Base-by-base conservation (phyloP, 2,888 invertebrate genomes). In the Eristalis tenax region DNA sequence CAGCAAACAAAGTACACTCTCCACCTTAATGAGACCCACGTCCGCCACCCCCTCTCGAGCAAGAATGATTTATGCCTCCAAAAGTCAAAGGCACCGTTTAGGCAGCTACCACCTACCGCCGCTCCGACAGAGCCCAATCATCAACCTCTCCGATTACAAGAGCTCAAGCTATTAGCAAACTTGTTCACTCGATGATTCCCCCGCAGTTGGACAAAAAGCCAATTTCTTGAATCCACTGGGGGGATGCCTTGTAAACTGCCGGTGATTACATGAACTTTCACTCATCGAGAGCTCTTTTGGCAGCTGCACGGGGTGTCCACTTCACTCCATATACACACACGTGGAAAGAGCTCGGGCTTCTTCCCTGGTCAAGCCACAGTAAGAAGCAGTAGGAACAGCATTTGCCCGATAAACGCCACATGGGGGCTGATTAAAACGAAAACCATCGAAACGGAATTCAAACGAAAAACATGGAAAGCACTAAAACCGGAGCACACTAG, bases 261-360 rank as follows among this genome's bases (percentile, higher is more conserved):
- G 63, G 65, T 74, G 86, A 82, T 86, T 82, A 78, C 86, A 86
- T 66, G 86, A 86, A 86, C 83, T 86, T 86, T 86, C 83, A 83
- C 86, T 86, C 86, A 82, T 82, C 82, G 77, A 78, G 68, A 50
- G 57, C 15, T 70, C 83, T 83, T 77, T 75, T 74, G 83, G 86
- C 78, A 65, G 69, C 78, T 40, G 50, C 83, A 78, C 70, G 83
- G 86, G 83, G 81, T 76, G 61, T 66, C 71, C 68, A 2, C 56
- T 35, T 13, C 18, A 28, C 57, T 38, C 38, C 38, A 13, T 8
- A 38, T 1, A 13, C 38, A 10, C 38, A 64, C 63, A 43, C 43
- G 13, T 50, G 40, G 15, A 35, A 35, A 35, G 43, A 11, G 18
- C 13, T 32, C 32, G 32, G 57, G 57, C 66, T 23, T 4, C 26